Conservation (phyloP, 2,797 vertebrate species). For the Aphelocoma californica region DNA sequence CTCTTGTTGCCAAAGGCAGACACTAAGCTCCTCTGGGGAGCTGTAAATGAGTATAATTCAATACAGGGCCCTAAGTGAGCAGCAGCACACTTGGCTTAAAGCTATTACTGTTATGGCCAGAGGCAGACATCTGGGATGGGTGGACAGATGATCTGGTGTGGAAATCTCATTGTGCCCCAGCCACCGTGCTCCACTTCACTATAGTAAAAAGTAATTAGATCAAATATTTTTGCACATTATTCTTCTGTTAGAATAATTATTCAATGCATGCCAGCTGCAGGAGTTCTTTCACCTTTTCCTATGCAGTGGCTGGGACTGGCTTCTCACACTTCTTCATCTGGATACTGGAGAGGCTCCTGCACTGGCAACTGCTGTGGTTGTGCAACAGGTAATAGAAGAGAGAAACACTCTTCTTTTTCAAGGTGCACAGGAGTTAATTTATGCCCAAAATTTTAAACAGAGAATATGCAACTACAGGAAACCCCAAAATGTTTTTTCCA, state of each 20-base stretch:
- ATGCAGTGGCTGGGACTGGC: neutral
- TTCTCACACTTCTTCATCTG: neutral
- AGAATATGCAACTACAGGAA: neutral
- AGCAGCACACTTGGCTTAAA: slow-evolving; percentile 18
- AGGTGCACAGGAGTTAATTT: neutral
- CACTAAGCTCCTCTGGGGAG: neutral
- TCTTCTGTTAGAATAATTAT: slow-evolving; percentile 19
- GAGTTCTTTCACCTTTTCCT: neutral
- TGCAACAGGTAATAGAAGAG: neutral
- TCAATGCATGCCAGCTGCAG: neutral
- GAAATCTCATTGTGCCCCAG: neutral
- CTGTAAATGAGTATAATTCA: neutral
- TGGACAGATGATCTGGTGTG: neutral
- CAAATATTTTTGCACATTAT: neutral
- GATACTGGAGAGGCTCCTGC: neutral
- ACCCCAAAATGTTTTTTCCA: neutral
- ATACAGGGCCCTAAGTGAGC: neutral
- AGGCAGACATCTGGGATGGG: neutral
- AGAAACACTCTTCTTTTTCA: neutral
- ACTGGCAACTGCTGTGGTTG: neutral
- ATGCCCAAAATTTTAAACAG: neutral
- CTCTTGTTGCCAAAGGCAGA: neutral
- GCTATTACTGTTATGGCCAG: neutral
- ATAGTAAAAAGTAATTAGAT: slow-evolving; percentile 11
- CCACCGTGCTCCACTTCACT: fast-evolving